Conservation (phyloP, 2,888 invertebrate genomes). For the Platycheirus albimanus region DNA sequence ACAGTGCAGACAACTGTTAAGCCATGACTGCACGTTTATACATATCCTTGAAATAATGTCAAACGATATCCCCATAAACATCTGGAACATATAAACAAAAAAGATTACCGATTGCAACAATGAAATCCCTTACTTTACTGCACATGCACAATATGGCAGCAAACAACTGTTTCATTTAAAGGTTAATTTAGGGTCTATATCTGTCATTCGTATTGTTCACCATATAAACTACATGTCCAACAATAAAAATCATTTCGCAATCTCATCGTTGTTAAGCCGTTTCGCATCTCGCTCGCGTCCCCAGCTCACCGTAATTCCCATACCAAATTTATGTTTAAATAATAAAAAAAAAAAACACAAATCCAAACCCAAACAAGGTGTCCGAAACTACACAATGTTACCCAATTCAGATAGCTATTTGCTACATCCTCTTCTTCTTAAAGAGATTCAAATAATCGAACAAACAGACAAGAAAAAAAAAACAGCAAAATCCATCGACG, state of each 20-base stretch:
- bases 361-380: slow-evolving; percentile 65
- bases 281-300: slow-evolving; percentile 14
- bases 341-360: slow-evolving; percentile 50
- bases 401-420: slow-evolving; percentile 27
- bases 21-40: too few relatives aligned
- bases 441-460: neutral
- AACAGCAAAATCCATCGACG: slow-evolving; percentile 29
- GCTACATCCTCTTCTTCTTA: slow-evolving; percentile 22
- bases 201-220: slow-evolving; percentile 47
- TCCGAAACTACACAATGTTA: slow-evolving; percentile 35
- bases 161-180: slow-evolving; percentile 53
- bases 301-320: slow-evolving; percentile 12
- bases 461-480: slow-evolving; percentile 4
- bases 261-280: neutral
- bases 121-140: neutral
- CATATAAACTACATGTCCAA: slow-evolving; percentile 38
- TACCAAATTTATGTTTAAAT: slow-evolving; percentile 62
- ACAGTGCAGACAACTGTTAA: too few relatives aligned
- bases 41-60: too few relatives aligned
- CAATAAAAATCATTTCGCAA: slow-evolving; percentile 44
- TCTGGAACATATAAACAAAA: too few relatives aligned
- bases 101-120: neutral
- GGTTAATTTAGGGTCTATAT: slow-evolving; percentile 50
- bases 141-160: neutral
- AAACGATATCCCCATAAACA: too few relatives aligned